These are phyloP conservation scores for Lithobius niger DNA, from an alignment of 1,140 invertebrate genomes.

Conservation along the genomic window DNA sequence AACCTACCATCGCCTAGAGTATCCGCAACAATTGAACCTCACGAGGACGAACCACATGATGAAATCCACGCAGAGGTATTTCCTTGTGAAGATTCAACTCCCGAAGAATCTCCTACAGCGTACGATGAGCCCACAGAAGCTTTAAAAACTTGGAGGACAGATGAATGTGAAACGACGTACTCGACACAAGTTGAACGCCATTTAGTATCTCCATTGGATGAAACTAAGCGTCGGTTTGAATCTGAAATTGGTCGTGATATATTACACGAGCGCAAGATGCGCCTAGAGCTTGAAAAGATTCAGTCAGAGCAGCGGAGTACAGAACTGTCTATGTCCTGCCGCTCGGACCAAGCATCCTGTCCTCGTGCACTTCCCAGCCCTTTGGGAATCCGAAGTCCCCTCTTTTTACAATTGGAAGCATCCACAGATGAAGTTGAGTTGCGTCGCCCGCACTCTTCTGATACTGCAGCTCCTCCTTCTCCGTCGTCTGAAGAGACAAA, in stretches of 20 bases:
- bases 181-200: too few species aligned
- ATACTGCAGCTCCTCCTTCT: constrained; percentile 15
- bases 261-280: constrained; percentile 36
- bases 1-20: too few species aligned
- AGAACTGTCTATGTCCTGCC: neutral
- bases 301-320: constrained; percentile 15
- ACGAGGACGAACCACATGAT: too few species aligned
- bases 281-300: constrained; percentile 34
- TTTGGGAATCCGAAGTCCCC: neutral
- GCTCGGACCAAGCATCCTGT: neutral
- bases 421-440: constrained; percentile 3
- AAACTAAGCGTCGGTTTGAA: constrained; percentile 35
- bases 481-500: constrained; percentile 11
- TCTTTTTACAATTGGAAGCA: constrained; percentile 19
- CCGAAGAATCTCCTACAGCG: too few species aligned
- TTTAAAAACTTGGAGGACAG: too few species aligned
- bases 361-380: constrained; percentile 23
- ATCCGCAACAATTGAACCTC: too few species aligned
- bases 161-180: too few species aligned
- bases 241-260: constrained; percentile 42
- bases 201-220: constrained; percentile 23
- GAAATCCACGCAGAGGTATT: too few species aligned
- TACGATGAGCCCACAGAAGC: too few species aligned
- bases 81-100: too few species aligned
- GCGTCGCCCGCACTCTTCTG: constrained; percentile 7